phyloP scores from a whole-genome alignment of 1,140 invertebrate species.

The Epicauta chinensis region DNA sequence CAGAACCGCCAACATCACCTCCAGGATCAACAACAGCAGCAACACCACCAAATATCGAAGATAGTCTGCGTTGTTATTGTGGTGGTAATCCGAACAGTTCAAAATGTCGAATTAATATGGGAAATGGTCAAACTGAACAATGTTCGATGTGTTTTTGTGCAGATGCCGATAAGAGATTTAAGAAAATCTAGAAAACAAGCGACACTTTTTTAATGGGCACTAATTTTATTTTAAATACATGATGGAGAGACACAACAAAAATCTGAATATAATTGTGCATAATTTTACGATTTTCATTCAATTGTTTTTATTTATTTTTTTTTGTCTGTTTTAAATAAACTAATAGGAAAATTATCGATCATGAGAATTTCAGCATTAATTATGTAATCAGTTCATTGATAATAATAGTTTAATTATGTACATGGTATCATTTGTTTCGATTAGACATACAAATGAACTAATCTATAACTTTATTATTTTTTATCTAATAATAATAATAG shows the following conservation, averaged over 20 bases:
- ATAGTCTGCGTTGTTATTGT: too few relatives aligned
- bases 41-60: too few relatives aligned
- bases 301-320: too few relatives aligned
- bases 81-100: too few relatives aligned
- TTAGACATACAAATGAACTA: slow-evolving; percentile 17
- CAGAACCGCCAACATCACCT: too few relatives aligned
- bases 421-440: slow-evolving; percentile 17
- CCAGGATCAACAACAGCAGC: too few relatives aligned
- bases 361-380: not conserved
- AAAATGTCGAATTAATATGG: too few relatives aligned
- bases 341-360: not conserved
- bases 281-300: too few relatives aligned
- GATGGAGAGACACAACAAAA: not conserved
- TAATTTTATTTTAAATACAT: not conserved
- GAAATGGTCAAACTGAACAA: too few relatives aligned
- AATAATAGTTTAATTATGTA: slow-evolving; percentile 22
- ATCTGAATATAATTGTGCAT: too few relatives aligned
- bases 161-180: too few relatives aligned
- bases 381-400: slow-evolving; percentile 7
- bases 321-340: not conserved
- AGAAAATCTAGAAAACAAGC: not conserved
- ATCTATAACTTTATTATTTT: slow-evolving; percentile 16
- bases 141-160: too few relatives aligned
- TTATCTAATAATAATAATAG: slow-evolving; percentile 13
- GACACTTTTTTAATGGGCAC: not conserved